phyloP scores from a whole-genome alignment of 2,113 vertebrate genomes.

The Trematomus loennbergii region DNA sequence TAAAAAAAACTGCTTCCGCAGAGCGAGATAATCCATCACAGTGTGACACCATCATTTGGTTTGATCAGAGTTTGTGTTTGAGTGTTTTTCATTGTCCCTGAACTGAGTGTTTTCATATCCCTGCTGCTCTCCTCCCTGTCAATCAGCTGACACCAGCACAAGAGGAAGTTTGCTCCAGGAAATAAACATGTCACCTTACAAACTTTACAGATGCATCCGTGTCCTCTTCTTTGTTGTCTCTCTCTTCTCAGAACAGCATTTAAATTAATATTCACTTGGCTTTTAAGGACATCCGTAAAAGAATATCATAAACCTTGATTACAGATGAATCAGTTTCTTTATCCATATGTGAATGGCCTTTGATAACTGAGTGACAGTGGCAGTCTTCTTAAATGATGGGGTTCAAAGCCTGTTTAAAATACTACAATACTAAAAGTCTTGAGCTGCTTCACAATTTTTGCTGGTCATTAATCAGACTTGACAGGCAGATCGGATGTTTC shows the following conservation, averaged over 20 bases:
- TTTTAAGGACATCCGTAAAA: not conserved
- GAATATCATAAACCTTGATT: not conserved
- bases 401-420: constrained; percentile 22
- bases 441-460: constrained; percentile 23
- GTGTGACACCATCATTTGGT: not conserved
- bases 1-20: not conserved
- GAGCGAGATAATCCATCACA: not conserved
- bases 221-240: not conserved
- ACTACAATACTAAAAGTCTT: constrained; percentile 21
- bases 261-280: not conserved
- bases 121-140: not conserved
- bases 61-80: not conserved
- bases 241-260: not conserved
- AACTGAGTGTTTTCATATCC: not conserved
- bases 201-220: not conserved
- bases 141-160: not conserved
- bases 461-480: constrained; percentile 60
- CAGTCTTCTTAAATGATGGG: constrained; percentile 11
- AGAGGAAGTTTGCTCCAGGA: not conserved
- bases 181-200: not conserved
- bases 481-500: constrained; percentile 64
- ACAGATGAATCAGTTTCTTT: not conserved
- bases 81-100: not conserved
- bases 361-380: constrained; percentile 1
- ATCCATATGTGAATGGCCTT: not conserved